phyloP scores from a whole-genome alignment of 1,140 invertebrate species.

The Ooceraea biroi region DNA sequence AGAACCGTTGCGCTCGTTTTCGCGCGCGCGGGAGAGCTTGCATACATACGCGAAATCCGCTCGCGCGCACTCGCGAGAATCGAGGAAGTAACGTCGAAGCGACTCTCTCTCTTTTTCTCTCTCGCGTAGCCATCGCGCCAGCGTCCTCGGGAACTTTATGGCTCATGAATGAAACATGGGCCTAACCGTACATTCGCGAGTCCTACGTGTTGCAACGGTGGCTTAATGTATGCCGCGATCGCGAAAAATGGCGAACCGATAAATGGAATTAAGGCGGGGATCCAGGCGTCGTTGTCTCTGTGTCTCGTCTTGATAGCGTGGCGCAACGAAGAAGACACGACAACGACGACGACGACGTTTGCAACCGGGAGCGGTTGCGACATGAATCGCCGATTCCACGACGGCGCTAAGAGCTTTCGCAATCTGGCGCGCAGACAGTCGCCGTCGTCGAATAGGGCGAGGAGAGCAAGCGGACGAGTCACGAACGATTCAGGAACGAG shows the following conservation, averaged over 20 bases:
- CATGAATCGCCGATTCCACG: slow-evolving; percentile 37
- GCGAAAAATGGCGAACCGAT: slow-evolving; percentile 78
- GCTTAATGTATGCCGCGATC: slow-evolving; percentile 77
- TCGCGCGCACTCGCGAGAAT: slow-evolving; percentile 5
- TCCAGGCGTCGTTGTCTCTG: slow-evolving; percentile 58
- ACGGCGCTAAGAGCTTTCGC: slow-evolving; percentile 57
- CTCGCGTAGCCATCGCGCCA: slow-evolving; percentile 32
- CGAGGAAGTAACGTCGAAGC: slow-evolving; percentile 58
- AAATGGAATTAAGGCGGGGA: slow-evolving; percentile 77
- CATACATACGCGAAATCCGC: background rate
- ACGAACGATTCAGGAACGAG: slow-evolving; percentile 22
- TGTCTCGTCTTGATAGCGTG: slow-evolving; percentile 42
- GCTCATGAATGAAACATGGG: slow-evolving; percentile 85
- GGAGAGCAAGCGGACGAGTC: slow-evolving; percentile 20
- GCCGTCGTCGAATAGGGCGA: slow-evolving; percentile 16
- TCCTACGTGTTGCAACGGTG: slow-evolving; percentile 78
- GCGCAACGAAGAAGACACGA: slow-evolving; percentile 40
- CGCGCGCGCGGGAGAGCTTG: background rate
- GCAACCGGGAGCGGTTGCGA: background rate
- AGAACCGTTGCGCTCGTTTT: slow-evolving; percentile 27
- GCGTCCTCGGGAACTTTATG: slow-evolving; percentile 79
- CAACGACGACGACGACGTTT: background rate
- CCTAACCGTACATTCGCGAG: slow-evolving; percentile 78
- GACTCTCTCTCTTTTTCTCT: slow-evolving; percentile 25
- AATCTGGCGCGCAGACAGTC: slow-evolving; percentile 38